A percentile compares a stretch with the other conserved stretches of the same genome.
phyloP scores from a whole-genome alignment of 2,888 invertebrate genomes.

The Clistopyga incitator region DNA sequence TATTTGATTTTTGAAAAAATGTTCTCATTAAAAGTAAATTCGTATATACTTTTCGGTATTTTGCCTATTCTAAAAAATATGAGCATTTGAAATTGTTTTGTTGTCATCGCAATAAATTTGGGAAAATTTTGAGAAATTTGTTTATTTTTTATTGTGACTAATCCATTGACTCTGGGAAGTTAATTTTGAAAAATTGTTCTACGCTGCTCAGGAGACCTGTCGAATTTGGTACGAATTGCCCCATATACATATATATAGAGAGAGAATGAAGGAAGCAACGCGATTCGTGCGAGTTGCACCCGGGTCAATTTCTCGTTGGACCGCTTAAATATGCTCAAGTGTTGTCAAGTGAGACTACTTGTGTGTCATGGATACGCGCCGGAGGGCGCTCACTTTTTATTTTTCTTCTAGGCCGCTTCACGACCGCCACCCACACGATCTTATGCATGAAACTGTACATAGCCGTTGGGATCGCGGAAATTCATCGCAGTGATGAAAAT shows the following conservation, averaged over 20 bases:
- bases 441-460: not conserved
- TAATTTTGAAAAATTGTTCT: too few species aligned
- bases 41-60: too few species aligned
- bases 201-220: too few species aligned
- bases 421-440: conserved; percentile 12
- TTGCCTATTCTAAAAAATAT: too few species aligned
- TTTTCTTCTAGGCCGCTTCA: conserved; percentile 7
- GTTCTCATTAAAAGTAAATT: too few species aligned
- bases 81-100: too few species aligned
- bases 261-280: conserved; percentile 35
- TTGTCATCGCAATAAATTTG: too few species aligned
- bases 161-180: too few species aligned
- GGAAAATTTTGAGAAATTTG: too few species aligned
- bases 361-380: conserved; percentile 65
- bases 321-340: conserved; percentile 69
- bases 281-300: conserved; percentile 62
- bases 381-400: conserved; percentile 41
- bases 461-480: not conserved
- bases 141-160: too few species aligned
- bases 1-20: too few species aligned
- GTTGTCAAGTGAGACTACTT: conserved; percentile 63
- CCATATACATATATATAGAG: conserved; percentile 5
- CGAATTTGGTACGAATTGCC: too few species aligned
- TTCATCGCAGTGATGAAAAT: not conserved
- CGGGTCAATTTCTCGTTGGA: conserved; percentile 69